Conservation (phyloP, 2,797 vertebrate species). For the Helicolenus hilgendorfi region DNA sequence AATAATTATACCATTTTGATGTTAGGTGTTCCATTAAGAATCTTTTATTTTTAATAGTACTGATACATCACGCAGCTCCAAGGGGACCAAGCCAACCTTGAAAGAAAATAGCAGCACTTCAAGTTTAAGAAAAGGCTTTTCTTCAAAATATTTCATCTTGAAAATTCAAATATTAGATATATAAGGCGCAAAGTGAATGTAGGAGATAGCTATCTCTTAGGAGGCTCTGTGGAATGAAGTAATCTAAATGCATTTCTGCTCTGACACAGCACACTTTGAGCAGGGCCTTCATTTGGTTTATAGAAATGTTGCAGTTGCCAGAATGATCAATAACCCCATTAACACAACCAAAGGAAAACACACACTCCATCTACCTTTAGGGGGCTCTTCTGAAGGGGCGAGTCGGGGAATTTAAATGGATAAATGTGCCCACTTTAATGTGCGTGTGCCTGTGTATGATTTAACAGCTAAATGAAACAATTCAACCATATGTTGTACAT, state of each 20-base stretch:
- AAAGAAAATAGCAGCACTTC: slow-evolving; percentile 43
- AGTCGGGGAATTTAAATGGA: slow-evolving; percentile 57
- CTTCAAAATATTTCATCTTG: slow-evolving; percentile 52
- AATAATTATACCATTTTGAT: slow-evolving; percentile 50
- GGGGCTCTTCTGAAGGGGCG: slow-evolving; percentile 45
- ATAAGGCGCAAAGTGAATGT: slow-evolving; percentile 39
- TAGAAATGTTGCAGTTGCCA: slow-evolving; percentile 82
- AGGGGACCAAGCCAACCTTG: slow-evolving; percentile 27
- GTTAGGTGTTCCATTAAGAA: slow-evolving; percentile 41
- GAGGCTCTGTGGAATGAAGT: slow-evolving; percentile 73
- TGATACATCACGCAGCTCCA: slow-evolving; percentile 13
- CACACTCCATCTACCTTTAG: slow-evolving; percentile 64
- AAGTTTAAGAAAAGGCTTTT: slow-evolving; percentile 50
- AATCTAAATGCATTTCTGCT: slow-evolving; percentile 83
- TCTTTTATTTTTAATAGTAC: slow-evolving; percentile 47
- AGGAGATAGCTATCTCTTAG: slow-evolving; percentile 65
- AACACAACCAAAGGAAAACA: slow-evolving; percentile 78
- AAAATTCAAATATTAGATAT: slow-evolving; percentile 58
- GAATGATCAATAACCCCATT: slow-evolving; percentile 86
- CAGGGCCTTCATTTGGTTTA: slow-evolving; percentile 73
- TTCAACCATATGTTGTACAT: slow-evolving; percentile 13
- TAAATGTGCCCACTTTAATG: slow-evolving; percentile 37
- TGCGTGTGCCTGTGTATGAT: not conserved
- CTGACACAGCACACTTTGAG: slow-evolving; percentile 72
- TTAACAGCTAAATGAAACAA: slow-evolving; percentile 14